Conservation (phyloP, 92 coral and sea anemone genomes). For the Epizoanthus ramosus region DNA sequence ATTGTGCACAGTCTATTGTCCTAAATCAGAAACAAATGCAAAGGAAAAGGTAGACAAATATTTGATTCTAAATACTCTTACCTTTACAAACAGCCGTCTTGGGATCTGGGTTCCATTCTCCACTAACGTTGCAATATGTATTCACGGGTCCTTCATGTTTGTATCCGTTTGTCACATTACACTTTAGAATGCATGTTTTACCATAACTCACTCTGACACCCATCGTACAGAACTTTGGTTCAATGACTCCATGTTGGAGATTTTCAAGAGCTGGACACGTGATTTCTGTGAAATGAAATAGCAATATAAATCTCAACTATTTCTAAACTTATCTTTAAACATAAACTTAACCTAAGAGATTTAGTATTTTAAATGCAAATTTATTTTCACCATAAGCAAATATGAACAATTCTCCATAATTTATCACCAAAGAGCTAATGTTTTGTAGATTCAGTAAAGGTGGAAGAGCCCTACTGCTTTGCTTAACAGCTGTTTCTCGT, state of each 20-base stretch:
- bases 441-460: too few relatives aligned
- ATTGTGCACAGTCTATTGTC: neutral
- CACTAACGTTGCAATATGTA: neutral
- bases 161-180: neutral
- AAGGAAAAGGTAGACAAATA: neutral
- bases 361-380: too few relatives aligned
- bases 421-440: too few relatives aligned
- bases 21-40: neutral
- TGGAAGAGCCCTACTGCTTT: too few relatives aligned
- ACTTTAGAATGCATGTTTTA: neutral
- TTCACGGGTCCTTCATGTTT: neutral
- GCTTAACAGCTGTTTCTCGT: too few relatives aligned
- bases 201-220: neutral
- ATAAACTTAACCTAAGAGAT: too few relatives aligned
- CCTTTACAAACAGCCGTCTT: neutral
- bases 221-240: neutral
- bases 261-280: neutral
- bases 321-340: too few relatives aligned
- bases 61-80: neutral
- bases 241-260: neutral
- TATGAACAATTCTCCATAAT: too few relatives aligned
- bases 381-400: too few relatives aligned
- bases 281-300: neutral
- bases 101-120: conserved; percentile 1
- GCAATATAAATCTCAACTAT: neutral